Evolutionary conservation across 2,113 vertebrate species (phyloP).

Genomic region (Emberiza fucata): DNA sequence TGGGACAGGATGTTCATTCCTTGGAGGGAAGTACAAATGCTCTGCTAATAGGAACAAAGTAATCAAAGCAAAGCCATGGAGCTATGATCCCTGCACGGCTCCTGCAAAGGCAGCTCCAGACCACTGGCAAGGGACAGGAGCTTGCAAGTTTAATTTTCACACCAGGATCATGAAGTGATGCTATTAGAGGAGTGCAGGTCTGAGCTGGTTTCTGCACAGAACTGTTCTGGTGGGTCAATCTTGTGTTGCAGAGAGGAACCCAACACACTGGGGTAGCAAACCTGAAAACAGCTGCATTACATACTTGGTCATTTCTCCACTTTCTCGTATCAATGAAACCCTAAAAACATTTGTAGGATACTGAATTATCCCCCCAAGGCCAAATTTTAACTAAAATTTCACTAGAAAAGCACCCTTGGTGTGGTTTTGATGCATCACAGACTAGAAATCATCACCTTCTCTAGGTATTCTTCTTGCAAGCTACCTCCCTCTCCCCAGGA

Average conservation of each 20-base stretch:
- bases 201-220: neutral
- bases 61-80: neutral
- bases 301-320: neutral
- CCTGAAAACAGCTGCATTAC: neutral
- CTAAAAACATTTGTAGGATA: neutral
- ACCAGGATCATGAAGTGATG: neutral
- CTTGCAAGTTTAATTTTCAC: neutral
- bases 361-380: neutral
- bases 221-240: neutral
- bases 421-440: neutral
- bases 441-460: neutral
- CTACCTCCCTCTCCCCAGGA: neutral
- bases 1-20: neutral
- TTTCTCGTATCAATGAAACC: neutral
- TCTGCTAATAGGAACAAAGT: neutral
- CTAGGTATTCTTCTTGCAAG: neutral
- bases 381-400: neutral
- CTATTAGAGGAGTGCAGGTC: neutral
- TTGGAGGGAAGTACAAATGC: neutral
- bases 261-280: neutral
- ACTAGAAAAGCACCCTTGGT: neutral
- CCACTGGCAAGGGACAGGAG: neutral
- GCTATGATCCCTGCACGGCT: neutral
- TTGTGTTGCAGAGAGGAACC: neutral
- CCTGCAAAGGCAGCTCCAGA: neutral